These are phyloP conservation scores for Vesta saturnalis DNA, from an alignment of 2,888 invertebrate genomes.

Conservation along the genomic window DNA sequence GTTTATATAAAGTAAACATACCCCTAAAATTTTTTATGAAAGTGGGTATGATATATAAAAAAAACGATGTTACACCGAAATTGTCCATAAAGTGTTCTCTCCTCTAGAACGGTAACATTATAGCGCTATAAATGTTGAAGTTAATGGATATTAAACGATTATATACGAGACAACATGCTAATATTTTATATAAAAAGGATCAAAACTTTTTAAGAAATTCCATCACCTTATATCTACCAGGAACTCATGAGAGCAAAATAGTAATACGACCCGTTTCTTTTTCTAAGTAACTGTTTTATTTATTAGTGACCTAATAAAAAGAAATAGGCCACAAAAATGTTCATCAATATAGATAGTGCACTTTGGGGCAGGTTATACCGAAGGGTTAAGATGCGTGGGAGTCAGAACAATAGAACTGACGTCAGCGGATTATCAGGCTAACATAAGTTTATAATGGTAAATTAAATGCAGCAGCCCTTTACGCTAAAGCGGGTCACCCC, in stretches of 20 bases:
- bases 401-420: conserved; percentile 67
- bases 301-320: conserved; percentile 28
- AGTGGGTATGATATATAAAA: no score
- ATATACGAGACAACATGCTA: conserved; percentile 6
- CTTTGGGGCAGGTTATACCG: conserved; percentile 37
- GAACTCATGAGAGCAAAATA: conserved; percentile 18
- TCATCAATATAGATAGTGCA: conserved; percentile 35
- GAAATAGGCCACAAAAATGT: conserved; percentile 26
- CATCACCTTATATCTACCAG: conserved; percentile 31
- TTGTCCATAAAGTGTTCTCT: no score
- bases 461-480: conserved; percentile 30
- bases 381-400: conserved; percentile 62
- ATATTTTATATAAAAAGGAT: conserved; percentile 2
- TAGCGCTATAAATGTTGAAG: neutral
- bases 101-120: neutral
- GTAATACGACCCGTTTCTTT: neutral
- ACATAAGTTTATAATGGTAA: conserved; percentile 37
- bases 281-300: neutral
- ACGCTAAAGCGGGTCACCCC: neutral
- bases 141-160: conserved; percentile 4
- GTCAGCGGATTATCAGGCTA: conserved; percentile 44
- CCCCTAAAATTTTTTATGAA: no score
- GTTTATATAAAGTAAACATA: no score
- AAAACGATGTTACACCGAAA: no score
- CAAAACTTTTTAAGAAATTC: conserved; percentile 37